Base-by-base conservation (phyloP, 1,140 invertebrate species). In the Samia ricini region DNA sequence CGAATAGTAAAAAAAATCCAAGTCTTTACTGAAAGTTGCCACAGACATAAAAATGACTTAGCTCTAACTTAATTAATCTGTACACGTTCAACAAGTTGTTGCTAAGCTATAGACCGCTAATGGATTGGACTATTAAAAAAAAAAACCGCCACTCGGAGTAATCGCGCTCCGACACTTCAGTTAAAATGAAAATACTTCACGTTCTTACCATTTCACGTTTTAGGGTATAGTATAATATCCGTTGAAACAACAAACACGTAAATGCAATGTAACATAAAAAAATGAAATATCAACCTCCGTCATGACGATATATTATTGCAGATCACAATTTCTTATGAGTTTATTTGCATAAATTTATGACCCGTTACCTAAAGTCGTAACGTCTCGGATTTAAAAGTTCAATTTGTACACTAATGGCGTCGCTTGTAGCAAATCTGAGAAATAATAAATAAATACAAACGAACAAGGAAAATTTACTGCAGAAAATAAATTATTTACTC, bases 101-200 rank as follows among this genome's bases (percentile, higher is more conserved):
- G 33, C 33, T n/a, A 42, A 42, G 33, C 33, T 3, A 1, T 10
- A 42, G 33, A 42, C 33, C 33, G 33, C 19, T 64, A 63, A 63
- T 63, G 61, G 61, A 63, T 42, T 42, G 10, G 15, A 2, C n/a
- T 42, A 15, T 42, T 51, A 58, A 48, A 57, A 58, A 63, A 58
- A 58, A 52, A 24, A 22, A 10, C 12, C 36, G 36, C 59, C 59
- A 60, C 52, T 58, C 61, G 36, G 33, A 51, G 56, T 58, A 63
- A 63, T 61, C 56, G 52, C 19, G 21, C 42, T 60, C 26, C 19
- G 20, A 42, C 33, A 42, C 33, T 42, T 42, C 12, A 42, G 33
- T 15, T 42, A 15, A 42, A 42, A 42, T 42, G 33, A 8, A 42
- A 42, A 1, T 42, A 15, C 4, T 42, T 42, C 33, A 42, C 33